phyloP scores from a whole-genome alignment of 1,140 invertebrate species.

The Alviniconcha marisindica region DNA sequence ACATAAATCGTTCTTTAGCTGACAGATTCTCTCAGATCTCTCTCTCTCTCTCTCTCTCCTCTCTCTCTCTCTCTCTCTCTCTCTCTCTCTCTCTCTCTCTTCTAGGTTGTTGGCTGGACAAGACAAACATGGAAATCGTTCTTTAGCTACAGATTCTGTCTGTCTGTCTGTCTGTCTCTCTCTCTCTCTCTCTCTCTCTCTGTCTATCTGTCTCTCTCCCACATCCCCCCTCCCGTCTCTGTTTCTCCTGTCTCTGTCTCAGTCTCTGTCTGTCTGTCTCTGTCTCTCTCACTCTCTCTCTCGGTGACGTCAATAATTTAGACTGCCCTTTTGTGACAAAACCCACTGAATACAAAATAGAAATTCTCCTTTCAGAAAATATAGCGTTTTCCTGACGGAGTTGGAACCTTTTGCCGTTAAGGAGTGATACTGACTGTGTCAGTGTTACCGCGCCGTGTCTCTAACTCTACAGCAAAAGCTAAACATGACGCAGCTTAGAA shows the following conservation, averaged over 20 bases:
- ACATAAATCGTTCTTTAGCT: no score
- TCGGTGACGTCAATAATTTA: constrained; percentile 19
- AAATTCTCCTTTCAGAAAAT: no score
- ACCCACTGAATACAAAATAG: neutral
- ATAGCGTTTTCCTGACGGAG: no score
- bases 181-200: constrained; percentile 7
- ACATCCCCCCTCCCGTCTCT: neutral
- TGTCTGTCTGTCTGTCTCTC: neutral
- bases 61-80: neutral
- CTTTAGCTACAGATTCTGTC: neutral
- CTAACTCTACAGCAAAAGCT: no score
- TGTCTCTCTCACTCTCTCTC: constrained; percentile 19
- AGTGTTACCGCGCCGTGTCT: no score
- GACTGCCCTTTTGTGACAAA: neutral
- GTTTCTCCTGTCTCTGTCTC: neutral
- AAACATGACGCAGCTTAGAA: no score
- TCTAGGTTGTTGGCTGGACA: neutral
- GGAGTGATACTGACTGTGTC: no score
- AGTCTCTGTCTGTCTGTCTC: neutral
- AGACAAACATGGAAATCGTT: no score
- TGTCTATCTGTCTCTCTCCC: neutral
- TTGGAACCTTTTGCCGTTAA: no score
- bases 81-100: neutral
- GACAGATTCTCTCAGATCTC: no score
- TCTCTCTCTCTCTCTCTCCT: neutral